Evolutionary conservation across 2,797 vertebrate genomes (phyloP), one percentile per base, ranked within the genome.

Genomic region (Xenentodon cancila): DNA sequence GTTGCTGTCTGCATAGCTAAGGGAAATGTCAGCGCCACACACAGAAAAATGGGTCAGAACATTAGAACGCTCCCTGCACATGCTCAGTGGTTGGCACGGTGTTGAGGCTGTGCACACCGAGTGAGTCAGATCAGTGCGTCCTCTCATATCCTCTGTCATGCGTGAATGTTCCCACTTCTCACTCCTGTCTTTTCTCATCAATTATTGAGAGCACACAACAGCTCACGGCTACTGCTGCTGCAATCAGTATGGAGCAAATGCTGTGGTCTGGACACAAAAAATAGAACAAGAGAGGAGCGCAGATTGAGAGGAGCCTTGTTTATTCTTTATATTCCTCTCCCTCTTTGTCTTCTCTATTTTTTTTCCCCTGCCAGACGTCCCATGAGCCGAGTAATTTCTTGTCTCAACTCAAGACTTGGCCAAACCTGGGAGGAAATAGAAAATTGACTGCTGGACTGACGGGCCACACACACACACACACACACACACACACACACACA

Each of bases 31-130:
- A 89, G 84, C 85, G 70, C 81, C 78, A 75, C 82, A 64, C 78
- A 68, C 71, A 60, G 69, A 75, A 81, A 89, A 92, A 85, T 90
- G 89, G 91, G 90, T 92, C 90, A 89, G 84, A 83, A 89, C 81
- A 84, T 81, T 88, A 80, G 75, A 84, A 66, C 68, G 73, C 77
- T 66, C 47, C 43, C 66, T 32, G 87, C 89, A 89, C 87, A 86
- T 85, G 89, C 91, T 90, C 89, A 85, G 86, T 77, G 56, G 58
- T 43, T 56, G 80, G 68, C 75, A 73, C 70, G 46, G 67, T 30
- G 83, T 69, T n/a, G 78, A 62, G 69, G 59, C 55, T 53, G n/a
- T 69, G 63, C 34, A 73, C 67, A 34, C 17, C 8, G 43, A 78
- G 77, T 63, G 79, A 88, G 88, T 90, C 84, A 75, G 85, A 86